Evolutionary conservation across 2,113 vertebrate species (phyloP), one percentile per base, ranked within the genome.

Genomic region (Ellobius talpinus): DNA sequence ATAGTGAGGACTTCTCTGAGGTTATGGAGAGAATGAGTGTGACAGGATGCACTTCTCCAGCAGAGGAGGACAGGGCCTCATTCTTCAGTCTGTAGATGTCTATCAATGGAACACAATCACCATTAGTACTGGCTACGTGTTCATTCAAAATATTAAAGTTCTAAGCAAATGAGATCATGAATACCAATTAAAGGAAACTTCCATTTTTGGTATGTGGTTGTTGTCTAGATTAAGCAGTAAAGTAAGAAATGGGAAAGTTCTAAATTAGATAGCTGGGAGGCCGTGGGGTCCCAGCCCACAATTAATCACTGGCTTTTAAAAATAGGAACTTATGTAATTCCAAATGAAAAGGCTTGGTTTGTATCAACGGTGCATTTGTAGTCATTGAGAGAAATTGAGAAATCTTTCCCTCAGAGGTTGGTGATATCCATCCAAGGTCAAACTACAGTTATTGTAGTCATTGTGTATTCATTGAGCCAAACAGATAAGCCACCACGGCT

Each of bases 1-100:
- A 7, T 76, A 77, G 31, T 86, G 52, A 50, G 91, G 55, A 79
- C 11, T 79, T 84, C 29, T 70, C 86, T 97, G 92, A 96, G 66
- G 68, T 91, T 85, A 93, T 95, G 96, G 97, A 95, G 97, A 95
- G 97, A 96, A 97, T 97, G 96, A 97, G 87, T 96, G 87, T 96
- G 90, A 85, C 90, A 96, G 97, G 96, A 96, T 95, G 55, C 55
- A 45, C 73, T 95, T 96, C 87, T 90, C 94, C 78, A 94, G 66
- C 82, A 90, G 68, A 85, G 66, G 76, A 97, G 70, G 65, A 50
- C 94, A 87, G 52, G 81, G 31, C 76, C 65, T 14, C 12, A 33
- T 12, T 65, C 65, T 97, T 90, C 66, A 96, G 45, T 68, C 66
- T 97, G 52, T 17, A 95, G 89, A 89, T 89, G 82, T 36, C 36